Conservation (phyloP, 2,797 vertebrate species). For the Cottoperca gobio region DNA sequence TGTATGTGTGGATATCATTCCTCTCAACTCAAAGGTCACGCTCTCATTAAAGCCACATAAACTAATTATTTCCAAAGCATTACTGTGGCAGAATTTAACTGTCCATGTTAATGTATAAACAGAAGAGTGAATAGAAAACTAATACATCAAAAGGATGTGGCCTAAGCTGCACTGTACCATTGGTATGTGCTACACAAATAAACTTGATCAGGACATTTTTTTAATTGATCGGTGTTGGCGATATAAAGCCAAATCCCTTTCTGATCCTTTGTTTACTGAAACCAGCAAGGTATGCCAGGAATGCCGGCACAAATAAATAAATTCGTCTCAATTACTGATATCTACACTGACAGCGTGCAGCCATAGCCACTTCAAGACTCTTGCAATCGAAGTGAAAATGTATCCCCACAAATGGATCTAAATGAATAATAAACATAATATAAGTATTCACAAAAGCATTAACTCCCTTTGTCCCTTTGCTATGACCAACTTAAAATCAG, state of each 20-base stretch:
- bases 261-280: constrained; percentile 18
- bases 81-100: background rate
- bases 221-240: background rate
- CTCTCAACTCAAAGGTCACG: constrained; percentile 33
- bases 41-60: constrained; percentile 29
- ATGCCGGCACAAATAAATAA: constrained; percentile 13
- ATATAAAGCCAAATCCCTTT: background rate
- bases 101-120: constrained; percentile 27
- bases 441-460: background rate
- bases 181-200: constrained; percentile 2
- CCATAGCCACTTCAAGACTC: background rate
- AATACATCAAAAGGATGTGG: background rate
- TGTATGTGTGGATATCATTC: background rate
- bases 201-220: constrained; percentile 2
- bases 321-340: constrained; percentile 16
- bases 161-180: background rate
- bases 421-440: background rate
- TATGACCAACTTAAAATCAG: background rate
- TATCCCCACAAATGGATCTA: background rate
- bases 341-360: background rate
- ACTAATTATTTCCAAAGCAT: constrained; percentile 27
- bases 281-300: background rate
- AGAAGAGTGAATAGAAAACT: constrained; percentile 10
- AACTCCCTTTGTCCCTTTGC: background rate
- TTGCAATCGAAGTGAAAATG: background rate